phyloP scores from a whole-genome alignment of 2,113 vertebrate genomes.

The Calidris pygmaea region DNA sequence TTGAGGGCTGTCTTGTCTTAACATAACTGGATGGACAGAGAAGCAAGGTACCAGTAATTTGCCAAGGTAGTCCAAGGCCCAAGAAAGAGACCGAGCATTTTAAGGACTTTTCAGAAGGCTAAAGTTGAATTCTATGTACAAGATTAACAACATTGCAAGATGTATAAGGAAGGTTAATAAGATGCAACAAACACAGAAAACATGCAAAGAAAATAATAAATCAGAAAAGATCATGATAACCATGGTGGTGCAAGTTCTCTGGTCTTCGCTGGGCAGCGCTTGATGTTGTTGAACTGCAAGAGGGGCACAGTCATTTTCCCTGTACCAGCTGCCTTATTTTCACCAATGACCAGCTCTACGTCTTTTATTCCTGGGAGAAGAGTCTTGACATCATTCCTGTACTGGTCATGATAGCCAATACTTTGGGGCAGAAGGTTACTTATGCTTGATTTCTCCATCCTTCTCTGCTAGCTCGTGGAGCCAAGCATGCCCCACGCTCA shows the following conservation, averaged over 20 bases:
- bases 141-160: not conserved
- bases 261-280: not conserved
- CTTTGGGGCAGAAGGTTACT: not conserved
- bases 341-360: not conserved
- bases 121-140: not conserved
- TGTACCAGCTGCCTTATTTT: not conserved
- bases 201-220: not conserved
- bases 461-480: not conserved
- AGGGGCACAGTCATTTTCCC: not conserved
- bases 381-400: too few species aligned
- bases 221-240: not conserved
- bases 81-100: not conserved
- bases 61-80: not conserved
- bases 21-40: not conserved
- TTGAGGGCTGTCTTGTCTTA: not conserved
- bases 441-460: fast-evolving
- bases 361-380: not conserved
- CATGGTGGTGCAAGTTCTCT: not conserved
- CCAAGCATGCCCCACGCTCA: fast-evolving
- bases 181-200: not conserved
- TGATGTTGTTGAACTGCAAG: not conserved
- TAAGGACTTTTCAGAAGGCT: not conserved
- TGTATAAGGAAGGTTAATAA: not conserved
- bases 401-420: too few species aligned
- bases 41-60: not conserved